A percentile compares a stretch with the other conserved stretches of the same genome.
Conservation (phyloP, 2,797 vertebrate genomes). For the Prunella strophiata region DNA sequence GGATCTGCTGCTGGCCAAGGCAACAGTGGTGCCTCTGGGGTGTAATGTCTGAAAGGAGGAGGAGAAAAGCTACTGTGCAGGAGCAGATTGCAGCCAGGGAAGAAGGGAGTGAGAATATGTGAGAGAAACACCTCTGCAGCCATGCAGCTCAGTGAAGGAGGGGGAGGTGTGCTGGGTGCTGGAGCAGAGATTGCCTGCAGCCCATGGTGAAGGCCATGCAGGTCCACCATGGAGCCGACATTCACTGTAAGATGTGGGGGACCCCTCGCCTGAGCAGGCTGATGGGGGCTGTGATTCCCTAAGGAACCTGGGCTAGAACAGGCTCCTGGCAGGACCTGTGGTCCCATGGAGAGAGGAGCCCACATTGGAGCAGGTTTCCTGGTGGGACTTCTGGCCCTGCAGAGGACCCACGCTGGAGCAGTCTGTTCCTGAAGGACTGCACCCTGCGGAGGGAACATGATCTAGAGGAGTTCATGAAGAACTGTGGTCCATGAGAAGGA, state of each 20-base stretch:
- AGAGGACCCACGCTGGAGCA: not conserved
- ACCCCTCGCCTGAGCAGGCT: rapidly evolving
- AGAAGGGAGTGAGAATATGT: not conserved
- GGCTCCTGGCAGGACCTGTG: not conserved
- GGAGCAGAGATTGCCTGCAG: not conserved
- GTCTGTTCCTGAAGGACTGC: not conserved
- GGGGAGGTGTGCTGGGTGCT: not conserved
- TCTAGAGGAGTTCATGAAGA: not conserved
- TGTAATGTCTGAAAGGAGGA: not conserved
- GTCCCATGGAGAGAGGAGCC: not conserved
- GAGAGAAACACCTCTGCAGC: not conserved
- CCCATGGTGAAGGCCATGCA: not conserved
- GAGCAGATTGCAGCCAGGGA: not conserved
- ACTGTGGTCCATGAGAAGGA: not conserved
- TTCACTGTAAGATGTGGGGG: not conserved
- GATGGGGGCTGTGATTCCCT: not conserved
- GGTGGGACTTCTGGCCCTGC: not conserved
- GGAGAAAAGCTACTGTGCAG: not conserved
- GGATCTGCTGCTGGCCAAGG: not conserved
- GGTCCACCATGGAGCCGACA: not conserved
- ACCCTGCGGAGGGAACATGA: not conserved
- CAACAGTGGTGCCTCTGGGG: not conserved
- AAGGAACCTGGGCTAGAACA: not conserved
- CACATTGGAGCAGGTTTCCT: not conserved
- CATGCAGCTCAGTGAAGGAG: too few species aligned